These are phyloP conservation scores for Ctenosaura bakeri DNA, from an alignment of 2,797 vertebrate genomes.

Conservation along the genomic window DNA sequence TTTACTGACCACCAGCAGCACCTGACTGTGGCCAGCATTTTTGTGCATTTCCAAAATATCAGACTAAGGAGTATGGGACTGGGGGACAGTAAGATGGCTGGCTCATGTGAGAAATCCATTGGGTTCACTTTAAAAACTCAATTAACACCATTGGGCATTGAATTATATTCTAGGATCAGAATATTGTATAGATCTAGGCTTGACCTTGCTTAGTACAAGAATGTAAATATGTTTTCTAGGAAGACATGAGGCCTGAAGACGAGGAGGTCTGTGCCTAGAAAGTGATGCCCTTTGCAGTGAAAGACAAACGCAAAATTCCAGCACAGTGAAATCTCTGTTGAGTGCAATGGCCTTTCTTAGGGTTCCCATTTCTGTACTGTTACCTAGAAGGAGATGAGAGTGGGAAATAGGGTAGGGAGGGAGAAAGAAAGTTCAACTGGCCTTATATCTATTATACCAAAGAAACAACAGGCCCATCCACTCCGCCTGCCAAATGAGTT, in stretches of 20 bases:
- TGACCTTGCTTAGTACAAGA: neutral
- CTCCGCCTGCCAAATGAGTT: neutral
- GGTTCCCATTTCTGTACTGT: neutral
- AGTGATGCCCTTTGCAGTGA: neutral
- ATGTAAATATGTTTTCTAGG: neutral
- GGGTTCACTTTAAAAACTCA: conserved; percentile 21
- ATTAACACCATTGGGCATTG: neutral
- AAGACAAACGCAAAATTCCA: neutral
- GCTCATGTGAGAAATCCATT: neutral
- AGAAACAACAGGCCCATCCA: neutral
- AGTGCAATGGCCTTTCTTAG: neutral
- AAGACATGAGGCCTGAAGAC: neutral
- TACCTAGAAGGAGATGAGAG: neutral
- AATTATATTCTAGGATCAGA: neutral
- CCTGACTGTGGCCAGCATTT: conserved; percentile 15
- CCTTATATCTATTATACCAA: neutral
- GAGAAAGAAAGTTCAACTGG: too few species aligned
- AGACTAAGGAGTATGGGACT: neutral
- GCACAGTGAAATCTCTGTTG: neutral
- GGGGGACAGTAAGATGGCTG: conserved; percentile 4
- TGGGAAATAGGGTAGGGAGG: too few species aligned
- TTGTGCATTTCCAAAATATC: conserved; percentile 37
- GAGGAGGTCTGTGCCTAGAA: neutral
- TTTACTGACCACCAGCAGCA: conserved; percentile 47
- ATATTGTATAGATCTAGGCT: neutral